phyloP scores from a whole-genome alignment of 2,113 vertebrate species.

The Corythoichthys haematopterus region DNA sequence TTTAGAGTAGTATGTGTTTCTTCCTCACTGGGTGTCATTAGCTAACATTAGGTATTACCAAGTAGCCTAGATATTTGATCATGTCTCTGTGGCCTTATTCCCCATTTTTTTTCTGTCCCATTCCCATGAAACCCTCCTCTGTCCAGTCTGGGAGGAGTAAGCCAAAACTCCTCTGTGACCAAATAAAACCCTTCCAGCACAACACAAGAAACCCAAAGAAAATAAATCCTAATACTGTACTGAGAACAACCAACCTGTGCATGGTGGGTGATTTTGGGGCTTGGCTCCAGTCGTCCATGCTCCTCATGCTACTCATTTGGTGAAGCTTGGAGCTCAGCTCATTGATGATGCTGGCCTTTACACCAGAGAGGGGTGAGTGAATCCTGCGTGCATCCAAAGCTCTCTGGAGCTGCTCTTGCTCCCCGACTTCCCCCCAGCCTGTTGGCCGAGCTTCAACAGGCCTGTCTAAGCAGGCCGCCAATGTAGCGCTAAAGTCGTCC shows the following conservation, averaged over 20 bases:
- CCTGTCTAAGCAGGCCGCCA: constrained; percentile 67
- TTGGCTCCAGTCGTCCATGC: constrained; percentile 72
- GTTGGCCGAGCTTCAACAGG: constrained; percentile 52
- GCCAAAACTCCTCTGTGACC: no score
- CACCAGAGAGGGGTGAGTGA: constrained; percentile 76
- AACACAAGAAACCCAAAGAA: no score
- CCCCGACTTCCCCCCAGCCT: constrained; percentile 52
- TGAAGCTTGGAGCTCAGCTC: constrained; percentile 91
- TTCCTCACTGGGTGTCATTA: no score
- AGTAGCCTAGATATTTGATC: no score
- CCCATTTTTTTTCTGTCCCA: no score
- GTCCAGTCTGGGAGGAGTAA: no score
- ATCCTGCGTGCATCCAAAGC: constrained; percentile 65
- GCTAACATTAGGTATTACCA: no score
- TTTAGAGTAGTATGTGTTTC: no score
- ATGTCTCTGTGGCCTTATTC: no score
- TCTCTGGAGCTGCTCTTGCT: constrained; percentile 47
- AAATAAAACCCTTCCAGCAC: no score
- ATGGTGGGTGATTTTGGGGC: constrained; percentile 66
- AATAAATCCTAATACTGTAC: not conserved
- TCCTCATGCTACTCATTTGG: constrained; percentile 78
- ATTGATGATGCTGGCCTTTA: constrained; percentile 90
- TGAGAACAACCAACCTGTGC: constrained; percentile 48
- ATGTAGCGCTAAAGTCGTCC: constrained; percentile 53
- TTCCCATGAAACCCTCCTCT: no score